These are phyloP conservation scores for Oryzaephilus surinamensis DNA, from an alignment of 1,140 invertebrate species.

Conservation along the genomic window DNA sequence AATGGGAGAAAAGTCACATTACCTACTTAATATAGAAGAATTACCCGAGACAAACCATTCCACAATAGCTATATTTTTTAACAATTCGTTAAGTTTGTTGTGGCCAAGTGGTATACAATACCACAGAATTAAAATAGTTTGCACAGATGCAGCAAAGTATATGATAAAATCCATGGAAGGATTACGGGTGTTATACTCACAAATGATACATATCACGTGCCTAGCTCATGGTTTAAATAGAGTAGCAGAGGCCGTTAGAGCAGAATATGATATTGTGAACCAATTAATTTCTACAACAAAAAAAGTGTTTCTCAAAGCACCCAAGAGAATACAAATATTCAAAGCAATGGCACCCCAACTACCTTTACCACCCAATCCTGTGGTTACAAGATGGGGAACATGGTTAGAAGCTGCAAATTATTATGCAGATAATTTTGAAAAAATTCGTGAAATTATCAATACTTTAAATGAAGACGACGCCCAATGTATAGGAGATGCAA, in stretches of 20 bases:
- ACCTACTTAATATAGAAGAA: too few species aligned
- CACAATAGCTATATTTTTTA: too few species aligned
- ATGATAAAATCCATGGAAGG: constrained; percentile 24
- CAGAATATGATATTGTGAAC: constrained; percentile 18
- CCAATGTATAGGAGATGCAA: too few species aligned
- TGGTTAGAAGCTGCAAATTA: constrained; percentile 16
- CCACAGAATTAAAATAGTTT: constrained; percentile 9
- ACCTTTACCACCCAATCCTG: constrained; percentile 22
- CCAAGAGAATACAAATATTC: constrained; percentile 16
- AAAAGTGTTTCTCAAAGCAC: constrained; percentile 26
- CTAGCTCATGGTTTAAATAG: constrained; percentile 27
- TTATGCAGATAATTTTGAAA: constrained; percentile 10
- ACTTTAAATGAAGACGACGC: too few species aligned
- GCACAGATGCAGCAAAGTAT: constrained; percentile 28
- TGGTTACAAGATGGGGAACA: constrained; percentile 27
- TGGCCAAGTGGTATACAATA: too few species aligned
- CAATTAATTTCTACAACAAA: constrained; percentile 21
- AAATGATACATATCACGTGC: constrained; percentile 27
- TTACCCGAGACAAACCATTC: too few species aligned
- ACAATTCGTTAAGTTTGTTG: too few species aligned
- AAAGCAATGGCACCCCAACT: constrained; percentile 19
- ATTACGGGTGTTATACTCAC: constrained; percentile 13
- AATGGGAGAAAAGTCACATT: background rate
- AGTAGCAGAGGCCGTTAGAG: constrained; percentile 25
- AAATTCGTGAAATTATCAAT: too few species aligned